Base-by-base conservation (phyloP, 1,140 invertebrate genomes). In the Caenorhabditis tropicalis region DNA sequence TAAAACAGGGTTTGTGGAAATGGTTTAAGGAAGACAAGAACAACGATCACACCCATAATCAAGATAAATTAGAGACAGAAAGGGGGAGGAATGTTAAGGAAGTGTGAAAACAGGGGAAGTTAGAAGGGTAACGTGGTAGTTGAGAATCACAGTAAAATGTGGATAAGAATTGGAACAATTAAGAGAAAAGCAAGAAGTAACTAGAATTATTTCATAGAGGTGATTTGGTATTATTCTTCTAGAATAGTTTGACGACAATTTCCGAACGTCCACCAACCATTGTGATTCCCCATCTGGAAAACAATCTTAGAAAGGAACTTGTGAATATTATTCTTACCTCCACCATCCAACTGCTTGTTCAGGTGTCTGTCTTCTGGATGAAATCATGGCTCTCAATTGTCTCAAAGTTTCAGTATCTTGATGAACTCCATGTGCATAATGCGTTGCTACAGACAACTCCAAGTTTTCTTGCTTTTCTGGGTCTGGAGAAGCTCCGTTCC, bases 381-480 rank as follows among this genome's bases (percentile, higher is more conserved):
- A 60, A 58, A 90, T 90, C 49, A 90, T 81, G 1, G 84, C 81
- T 27, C 89, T 88, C 21, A 90, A 84, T 51, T 90, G 89, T 33
- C 79, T 46, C 43, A 90, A 48, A 9, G 89, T 90, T 21, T 89
- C 88, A 3, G 89, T 89, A 53, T 90, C 88, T 82, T 90, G 89
- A 65, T 89, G 56, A 27, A 36, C 43, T 70, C 89, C 89, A 65
- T 90, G 89, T 21, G 89, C 89, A 79, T 91, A 87, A 80, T 90
- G 89, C n/a, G 90, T 89, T 2, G 89, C 89, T 0, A 91, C 90
- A n/a, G 88, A 87, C 10, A 90, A 53, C 79, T 90, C 89, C 21
- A 90, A 60, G 53, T 56, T 87, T 46, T 86, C 89, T 16, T 33
- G 74, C 16, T 49, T 82, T 33, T 87, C 79, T 15, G 84, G 56